phyloP scores from a whole-genome alignment of 2,797 vertebrate species.

The Ammospiza maritima region DNA sequence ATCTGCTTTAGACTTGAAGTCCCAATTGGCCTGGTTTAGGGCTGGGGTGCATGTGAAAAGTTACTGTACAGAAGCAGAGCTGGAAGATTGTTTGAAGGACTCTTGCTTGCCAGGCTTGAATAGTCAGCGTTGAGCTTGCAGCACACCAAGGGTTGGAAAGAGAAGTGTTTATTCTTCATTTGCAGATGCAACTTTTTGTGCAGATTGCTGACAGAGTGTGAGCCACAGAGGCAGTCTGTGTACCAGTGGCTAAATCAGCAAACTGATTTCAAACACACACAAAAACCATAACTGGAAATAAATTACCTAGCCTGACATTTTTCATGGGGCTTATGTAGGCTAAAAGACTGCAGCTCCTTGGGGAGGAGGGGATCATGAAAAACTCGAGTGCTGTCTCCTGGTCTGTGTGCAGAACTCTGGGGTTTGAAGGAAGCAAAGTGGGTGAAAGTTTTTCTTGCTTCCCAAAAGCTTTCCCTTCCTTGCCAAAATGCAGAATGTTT shows the following conservation, averaged over 20 bases:
- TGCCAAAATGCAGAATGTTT: background rate
- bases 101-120: background rate
- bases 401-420: background rate
- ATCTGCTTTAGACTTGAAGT: background rate
- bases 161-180: background rate
- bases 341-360: background rate
- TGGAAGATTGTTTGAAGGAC: background rate
- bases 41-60: background rate
- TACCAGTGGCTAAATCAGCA: slow-evolving; percentile 45
- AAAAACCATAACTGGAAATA: slow-evolving; percentile 31
- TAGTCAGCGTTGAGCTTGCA: background rate
- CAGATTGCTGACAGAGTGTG: background rate
- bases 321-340: background rate
- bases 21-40: background rate
- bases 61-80: background rate
- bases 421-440: background rate
- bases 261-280: background rate
- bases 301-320: slow-evolving; percentile 48
- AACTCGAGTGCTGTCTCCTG: background rate
- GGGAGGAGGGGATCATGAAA: slow-evolving; percentile 19
- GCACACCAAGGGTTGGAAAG: background rate
- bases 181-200: slow-evolving; percentile 13
- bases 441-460: background rate
- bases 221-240: background rate
- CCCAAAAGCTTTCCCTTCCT: background rate